Conservation (phyloP, 2,797 vertebrate species). For the Pangasius djambal region DNA sequence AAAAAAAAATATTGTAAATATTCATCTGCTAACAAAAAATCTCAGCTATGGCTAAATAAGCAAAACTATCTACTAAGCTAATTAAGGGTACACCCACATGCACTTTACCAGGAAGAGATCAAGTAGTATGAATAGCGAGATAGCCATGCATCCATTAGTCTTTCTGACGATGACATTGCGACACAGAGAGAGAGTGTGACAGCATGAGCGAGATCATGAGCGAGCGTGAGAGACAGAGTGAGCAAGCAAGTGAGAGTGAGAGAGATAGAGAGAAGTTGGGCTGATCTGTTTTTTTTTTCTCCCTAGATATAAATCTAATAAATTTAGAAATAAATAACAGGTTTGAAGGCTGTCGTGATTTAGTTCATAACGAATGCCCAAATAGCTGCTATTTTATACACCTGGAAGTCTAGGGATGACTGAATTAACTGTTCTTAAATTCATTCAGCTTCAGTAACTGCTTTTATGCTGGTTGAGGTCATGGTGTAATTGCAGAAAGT, state of each 20-base stretch:
- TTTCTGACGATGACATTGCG: background rate
- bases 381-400: background rate
- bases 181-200: too few species aligned
- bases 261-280: too few species aligned
- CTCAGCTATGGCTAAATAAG: background rate
- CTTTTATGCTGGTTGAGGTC: background rate
- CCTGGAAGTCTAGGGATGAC: background rate
- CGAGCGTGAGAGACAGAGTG: too few species aligned
- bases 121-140: background rate
- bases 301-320: too few species aligned
- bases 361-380: background rate
- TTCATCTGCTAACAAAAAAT: background rate
- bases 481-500: background rate
- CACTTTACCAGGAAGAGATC: background rate
- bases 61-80: background rate
- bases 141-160: background rate
- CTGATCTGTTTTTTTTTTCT: too few species aligned
- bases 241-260: too few species aligned
- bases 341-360: background rate
- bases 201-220: too few species aligned
- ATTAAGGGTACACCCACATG: background rate
- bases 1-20: background rate
- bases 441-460: too few species aligned
- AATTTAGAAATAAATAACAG: background rate
- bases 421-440: too few species aligned